These are phyloP conservation scores for Dasyornis broadbenti DNA, from an alignment of 2,113 vertebrate genomes.

Conservation along the genomic window DNA sequence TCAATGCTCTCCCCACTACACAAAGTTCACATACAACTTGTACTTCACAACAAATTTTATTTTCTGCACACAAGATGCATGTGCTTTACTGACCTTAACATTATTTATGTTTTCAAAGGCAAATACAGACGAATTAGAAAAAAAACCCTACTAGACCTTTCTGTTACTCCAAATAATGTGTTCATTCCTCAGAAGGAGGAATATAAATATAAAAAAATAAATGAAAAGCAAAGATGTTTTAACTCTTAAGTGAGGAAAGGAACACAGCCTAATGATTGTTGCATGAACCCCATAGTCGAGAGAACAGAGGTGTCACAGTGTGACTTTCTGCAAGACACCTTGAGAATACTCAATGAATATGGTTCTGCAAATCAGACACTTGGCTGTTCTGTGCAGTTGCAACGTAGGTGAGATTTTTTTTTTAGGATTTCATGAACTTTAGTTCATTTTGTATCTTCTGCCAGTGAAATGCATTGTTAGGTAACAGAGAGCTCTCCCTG, in stretches of 20 bases:
- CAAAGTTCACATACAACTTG: background rate
- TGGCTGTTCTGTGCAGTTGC: background rate
- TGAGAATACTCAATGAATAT: background rate
- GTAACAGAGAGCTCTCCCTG: background rate
- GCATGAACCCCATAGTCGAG: background rate
- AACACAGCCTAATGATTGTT: background rate
- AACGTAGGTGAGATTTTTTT: background rate
- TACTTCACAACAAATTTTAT: conserved; percentile 36
- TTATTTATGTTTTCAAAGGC: background rate
- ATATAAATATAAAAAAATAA: conserved; percentile 1
- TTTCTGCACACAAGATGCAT: background rate
- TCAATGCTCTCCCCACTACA: background rate
- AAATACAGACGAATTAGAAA: background rate
- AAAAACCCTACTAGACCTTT: background rate
- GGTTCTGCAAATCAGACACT: background rate
- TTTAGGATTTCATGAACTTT: background rate
- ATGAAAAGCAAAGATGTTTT: background rate
- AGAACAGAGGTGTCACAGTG: background rate
- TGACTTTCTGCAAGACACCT: background rate
- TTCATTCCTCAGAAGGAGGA: background rate
- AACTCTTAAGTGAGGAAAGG: background rate
- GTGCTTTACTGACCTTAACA: background rate
- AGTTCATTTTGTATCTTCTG: background rate
- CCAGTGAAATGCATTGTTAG: background rate
- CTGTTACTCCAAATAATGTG: background rate